Evolutionary conservation across 2,113 vertebrate genomes (phyloP).

Genomic region (Nycticorax nycticorax): DNA sequence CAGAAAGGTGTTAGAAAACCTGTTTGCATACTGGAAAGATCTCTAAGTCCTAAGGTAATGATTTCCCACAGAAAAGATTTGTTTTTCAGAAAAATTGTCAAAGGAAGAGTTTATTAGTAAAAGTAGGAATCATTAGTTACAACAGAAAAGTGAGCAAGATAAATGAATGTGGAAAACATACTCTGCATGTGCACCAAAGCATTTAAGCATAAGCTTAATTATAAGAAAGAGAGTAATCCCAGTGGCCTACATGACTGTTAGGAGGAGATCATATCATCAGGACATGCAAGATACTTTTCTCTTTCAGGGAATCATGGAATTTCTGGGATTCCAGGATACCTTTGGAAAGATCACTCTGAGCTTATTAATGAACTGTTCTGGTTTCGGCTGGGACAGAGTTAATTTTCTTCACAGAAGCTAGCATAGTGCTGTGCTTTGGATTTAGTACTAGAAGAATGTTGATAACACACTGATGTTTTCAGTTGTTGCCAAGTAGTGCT

Average conservation of each 20-base stretch:
- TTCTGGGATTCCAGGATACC: not conserved
- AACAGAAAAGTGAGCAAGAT: not conserved
- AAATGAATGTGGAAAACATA: not conserved
- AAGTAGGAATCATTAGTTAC: not conserved
- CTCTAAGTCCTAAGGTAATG: not conserved
- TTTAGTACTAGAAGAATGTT: no score
- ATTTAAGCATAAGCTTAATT: not conserved
- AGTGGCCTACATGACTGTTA: not conserved
- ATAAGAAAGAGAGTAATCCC: not conserved
- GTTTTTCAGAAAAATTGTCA: not conserved
- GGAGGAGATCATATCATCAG: not conserved
- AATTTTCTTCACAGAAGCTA: no score
- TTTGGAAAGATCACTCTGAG: not conserved
- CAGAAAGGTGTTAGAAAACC: not conserved
- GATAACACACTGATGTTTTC: no score
- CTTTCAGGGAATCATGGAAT: not conserved
- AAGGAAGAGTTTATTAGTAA: not conserved
- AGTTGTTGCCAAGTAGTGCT: no score
- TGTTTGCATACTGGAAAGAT: not conserved
- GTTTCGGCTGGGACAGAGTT: no score
- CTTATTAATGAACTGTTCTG: not conserved
- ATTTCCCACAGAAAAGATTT: not conserved
- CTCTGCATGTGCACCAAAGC: not conserved
- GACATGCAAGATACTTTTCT: not conserved
- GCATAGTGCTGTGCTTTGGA: no score